phyloP scores from a whole-genome alignment of 2,113 vertebrate species.

The Cebidichthys violaceus region DNA sequence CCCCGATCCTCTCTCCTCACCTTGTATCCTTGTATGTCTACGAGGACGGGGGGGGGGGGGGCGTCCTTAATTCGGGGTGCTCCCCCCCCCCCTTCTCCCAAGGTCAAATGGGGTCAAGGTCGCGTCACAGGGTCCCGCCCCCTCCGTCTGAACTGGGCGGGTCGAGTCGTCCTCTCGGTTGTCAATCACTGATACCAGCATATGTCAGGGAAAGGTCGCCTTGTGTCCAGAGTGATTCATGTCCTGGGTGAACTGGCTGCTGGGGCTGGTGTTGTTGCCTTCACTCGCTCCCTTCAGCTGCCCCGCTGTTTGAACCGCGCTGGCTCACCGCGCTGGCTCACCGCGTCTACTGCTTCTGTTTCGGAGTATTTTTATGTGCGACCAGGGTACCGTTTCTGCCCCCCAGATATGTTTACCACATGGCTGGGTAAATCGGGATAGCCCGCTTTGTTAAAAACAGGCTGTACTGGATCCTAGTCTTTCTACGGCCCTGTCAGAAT shows the following conservation, averaged over 20 bases:
- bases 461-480: constrained; percentile 1
- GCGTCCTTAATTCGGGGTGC: constrained; percentile 66
- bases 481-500: not conserved
- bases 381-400: constrained; percentile 54
- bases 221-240: constrained; percentile 75
- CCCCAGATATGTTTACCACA: constrained; percentile 63
- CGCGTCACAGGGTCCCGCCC: constrained; percentile 40
- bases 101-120: constrained; percentile 71
- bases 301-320: constrained; percentile 56
- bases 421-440: constrained; percentile 55
- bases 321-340: constrained; percentile 59
- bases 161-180: constrained; percentile 75
- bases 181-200: constrained; percentile 75
- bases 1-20: constrained; percentile 62
- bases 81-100: constrained; percentile 7
- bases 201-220: constrained; percentile 74
- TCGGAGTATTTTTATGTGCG: constrained; percentile 66
- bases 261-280: constrained; percentile 71
- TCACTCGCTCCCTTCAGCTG: constrained; percentile 65
- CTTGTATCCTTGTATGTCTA: constrained; percentile 76
- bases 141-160: constrained; percentile 30
- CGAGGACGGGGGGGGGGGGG: constrained; percentile 27
- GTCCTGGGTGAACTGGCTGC: constrained; percentile 66
- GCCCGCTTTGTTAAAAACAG: constrained; percentile 27
- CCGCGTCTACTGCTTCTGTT: constrained; percentile 48